phyloP scores from a whole-genome alignment of 1,140 invertebrate genomes.

The Caerostris darwini region DNA sequence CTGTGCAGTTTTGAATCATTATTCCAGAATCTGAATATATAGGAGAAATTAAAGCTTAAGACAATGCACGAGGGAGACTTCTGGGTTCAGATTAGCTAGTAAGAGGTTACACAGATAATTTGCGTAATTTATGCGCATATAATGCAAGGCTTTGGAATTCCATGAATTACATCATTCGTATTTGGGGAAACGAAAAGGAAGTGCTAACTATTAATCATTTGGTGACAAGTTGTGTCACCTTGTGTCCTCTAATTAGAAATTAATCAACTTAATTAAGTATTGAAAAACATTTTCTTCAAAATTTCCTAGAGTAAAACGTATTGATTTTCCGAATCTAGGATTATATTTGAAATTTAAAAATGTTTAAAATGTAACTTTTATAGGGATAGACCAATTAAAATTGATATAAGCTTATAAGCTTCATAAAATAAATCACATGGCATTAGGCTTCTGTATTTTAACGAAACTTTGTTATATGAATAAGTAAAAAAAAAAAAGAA shows the following conservation, averaged over 20 bases:
- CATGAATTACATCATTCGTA: neutral
- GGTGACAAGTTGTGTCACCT: neutral
- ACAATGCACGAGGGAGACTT: neutral
- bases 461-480: too few relatives aligned
- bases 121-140: slow-evolving; percentile 21
- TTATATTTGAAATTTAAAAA: too few relatives aligned
- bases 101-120: neutral
- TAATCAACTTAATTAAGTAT: too few relatives aligned
- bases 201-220: neutral
- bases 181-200: neutral
- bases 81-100: neutral
- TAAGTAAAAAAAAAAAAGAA: too few relatives aligned
- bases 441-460: too few relatives aligned
- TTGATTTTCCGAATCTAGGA: too few relatives aligned
- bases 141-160: neutral
- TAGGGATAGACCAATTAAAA: too few relatives aligned
- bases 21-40: neutral
- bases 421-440: too few relatives aligned
- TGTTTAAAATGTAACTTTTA: too few relatives aligned
- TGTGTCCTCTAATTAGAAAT: neutral
- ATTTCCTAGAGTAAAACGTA: too few relatives aligned
- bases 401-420: too few relatives aligned
- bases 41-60: neutral
- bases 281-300: too few relatives aligned
- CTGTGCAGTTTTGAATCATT: neutral